Base-by-base conservation (phyloP, 2,888 invertebrate species). In the Spisula solida region DNA sequence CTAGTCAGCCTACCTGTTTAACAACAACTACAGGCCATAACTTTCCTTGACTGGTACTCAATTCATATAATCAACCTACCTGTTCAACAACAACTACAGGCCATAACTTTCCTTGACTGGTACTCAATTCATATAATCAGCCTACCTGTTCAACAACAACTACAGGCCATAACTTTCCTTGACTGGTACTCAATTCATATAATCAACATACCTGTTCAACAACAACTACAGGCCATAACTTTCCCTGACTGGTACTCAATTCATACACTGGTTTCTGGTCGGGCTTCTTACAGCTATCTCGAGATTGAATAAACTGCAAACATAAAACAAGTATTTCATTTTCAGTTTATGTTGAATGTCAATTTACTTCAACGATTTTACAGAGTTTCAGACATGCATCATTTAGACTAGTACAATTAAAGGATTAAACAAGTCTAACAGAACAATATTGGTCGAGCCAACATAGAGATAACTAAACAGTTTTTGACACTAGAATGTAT, bases 241-340 rank as follows among this genome's bases (percentile, higher is more conserved):
- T 90, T 20, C 96, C 96, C 10, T 90, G 79, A 41, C 90, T 90
- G 25, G 94, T 94, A 14, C 56, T 81, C 29, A 96, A 90, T 87
- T 94, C 95, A 91, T 93, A 94, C 25, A 96, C 94, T n/a, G 96
- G 96, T 80, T 95, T 95, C 89, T 95, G 94, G 20, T 95, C 93
- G n/a, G 88, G 75, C 29, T 92, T 93, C 66, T 92, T 88, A 91
- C 95, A 96, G 16, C 93, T 94, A 90, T 95, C 95, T 82, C 95
- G 91, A 12, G 85, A 84, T 25, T 89, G 92, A 56, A 94, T 89
- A 85, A 94, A 95, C 94, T 95, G 82, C n/a, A 90, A n/a, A n/a
- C n/a, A n/a, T n/a, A n/a, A 85, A 66, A 55, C 41, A 70, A 86
- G 12, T 12, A 25, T 4, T 25, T 25, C 1, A 66, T 66, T 8